These are phyloP conservation scores for Eueremaeus valkanovi DNA, from an alignment of 2,888 invertebrate genomes.

Conservation along the genomic window DNA sequence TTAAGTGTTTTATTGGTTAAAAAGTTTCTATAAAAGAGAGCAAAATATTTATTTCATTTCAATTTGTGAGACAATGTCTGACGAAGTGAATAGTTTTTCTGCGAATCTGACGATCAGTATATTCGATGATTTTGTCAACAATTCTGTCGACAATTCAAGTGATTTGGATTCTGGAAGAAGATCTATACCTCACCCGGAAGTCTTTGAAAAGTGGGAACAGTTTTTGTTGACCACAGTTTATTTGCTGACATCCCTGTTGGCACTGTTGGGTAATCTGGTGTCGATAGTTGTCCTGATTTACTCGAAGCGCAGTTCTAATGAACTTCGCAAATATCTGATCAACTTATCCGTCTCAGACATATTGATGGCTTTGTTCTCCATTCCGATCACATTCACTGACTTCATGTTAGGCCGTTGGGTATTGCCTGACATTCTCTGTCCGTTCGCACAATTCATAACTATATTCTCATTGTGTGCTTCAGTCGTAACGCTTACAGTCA, in stretches of 20 bases:
- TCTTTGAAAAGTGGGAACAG: no score
- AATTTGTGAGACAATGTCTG: no score
- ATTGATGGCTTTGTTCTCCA: constrained; percentile 80
- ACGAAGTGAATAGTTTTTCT: no score
- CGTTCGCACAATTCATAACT: constrained; percentile 56
- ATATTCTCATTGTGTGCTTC: constrained; percentile 55
- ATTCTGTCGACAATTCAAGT: no score
- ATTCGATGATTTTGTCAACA: no score
- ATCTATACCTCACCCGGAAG: no score
- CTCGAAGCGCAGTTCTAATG: constrained; percentile 52
- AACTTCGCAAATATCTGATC: constrained; percentile 64
- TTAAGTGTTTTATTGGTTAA: no score
- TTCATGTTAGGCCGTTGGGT: constrained; percentile 53
- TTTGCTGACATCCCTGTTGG: constrained; percentile 54
- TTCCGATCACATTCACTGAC: constrained; percentile 69
- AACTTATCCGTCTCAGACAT: constrained; percentile 80
- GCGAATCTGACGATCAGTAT: no score
- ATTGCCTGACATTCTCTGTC: constrained; percentile 56
- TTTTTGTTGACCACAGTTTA: constrained; percentile 53
- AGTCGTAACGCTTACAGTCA: constrained; percentile 55
- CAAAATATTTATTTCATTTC: no score
- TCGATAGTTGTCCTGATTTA: constrained; percentile 55
- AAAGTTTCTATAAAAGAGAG: no score
- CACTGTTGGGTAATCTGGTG: constrained; percentile 55
- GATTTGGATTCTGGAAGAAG: no score